Conservation (phyloP, 35 echinoderm and acorn worm species). For the Strongylocentrotus purpuratus region DNA sequence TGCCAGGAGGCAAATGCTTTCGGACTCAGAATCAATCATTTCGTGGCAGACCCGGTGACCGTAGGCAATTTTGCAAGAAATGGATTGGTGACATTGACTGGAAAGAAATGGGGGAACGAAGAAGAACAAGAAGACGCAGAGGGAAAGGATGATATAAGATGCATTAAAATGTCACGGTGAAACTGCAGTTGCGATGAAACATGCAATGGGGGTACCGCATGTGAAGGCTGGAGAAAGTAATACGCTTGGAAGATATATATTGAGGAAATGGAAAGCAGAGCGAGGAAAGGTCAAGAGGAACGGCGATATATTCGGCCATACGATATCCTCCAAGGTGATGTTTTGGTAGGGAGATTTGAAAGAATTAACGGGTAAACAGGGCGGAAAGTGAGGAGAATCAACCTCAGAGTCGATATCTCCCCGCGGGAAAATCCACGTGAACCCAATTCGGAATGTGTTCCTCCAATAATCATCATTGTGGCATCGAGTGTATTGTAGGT, state of each 20-base stretch:
- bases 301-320: not conserved
- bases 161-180: not conserved
- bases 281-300: not conserved
- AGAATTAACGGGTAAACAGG: not conserved
- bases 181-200: conserved; percentile 3
- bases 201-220: not conserved
- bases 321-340: not conserved
- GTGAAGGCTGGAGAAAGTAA: not conserved
- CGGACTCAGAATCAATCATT: not conserved
- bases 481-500: not conserved
- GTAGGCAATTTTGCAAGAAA: not conserved
- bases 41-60: not conserved
- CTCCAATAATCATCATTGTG: not conserved
- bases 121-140: not conserved
- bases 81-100: not conserved
- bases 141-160: not conserved
- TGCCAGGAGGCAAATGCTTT: not conserved
- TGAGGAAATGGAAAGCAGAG: not conserved
- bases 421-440: not conserved
- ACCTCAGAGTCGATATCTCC: not conserved
- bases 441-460: not conserved
- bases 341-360: not conserved
- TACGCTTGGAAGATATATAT: not conserved
- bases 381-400: not conserved
- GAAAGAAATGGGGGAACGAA: not conserved